phyloP scores from a whole-genome alignment of 2,797 vertebrate genomes.

The Malurus leucopterus region DNA sequence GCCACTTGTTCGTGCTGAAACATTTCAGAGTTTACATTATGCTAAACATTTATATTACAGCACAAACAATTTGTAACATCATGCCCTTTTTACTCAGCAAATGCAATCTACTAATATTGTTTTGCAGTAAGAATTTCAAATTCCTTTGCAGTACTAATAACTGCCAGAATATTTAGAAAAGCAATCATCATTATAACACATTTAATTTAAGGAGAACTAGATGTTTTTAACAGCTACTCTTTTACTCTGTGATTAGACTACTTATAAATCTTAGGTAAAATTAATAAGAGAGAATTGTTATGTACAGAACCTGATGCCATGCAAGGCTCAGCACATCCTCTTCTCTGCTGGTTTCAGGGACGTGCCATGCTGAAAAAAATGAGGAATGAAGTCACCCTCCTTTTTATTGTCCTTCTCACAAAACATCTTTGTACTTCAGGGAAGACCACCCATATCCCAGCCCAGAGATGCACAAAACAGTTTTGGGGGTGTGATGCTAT shows the following conservation, averaged over 20 bases:
- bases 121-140: background rate
- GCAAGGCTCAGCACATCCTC: background rate
- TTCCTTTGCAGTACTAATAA: constrained; percentile 6
- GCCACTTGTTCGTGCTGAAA: background rate
- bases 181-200: background rate
- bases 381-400: background rate
- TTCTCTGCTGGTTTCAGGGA: background rate
- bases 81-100: background rate
- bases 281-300: background rate
- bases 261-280: background rate
- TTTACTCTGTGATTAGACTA: background rate
- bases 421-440: background rate
- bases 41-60: background rate
- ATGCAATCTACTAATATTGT: background rate
- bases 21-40: background rate
- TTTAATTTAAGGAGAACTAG: background rate
- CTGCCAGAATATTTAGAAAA: background rate
- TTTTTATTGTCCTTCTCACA: background rate
- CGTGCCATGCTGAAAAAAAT: background rate
- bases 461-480: background rate
- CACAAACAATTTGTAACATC: background rate
- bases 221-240: background rate
- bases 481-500: background rate
- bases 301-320: background rate
- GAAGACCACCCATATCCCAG: background rate